A percentile compares a stretch with the other conserved stretches of the same genome.
These are phyloP conservation scores for Scarus forsteni DNA, from an alignment of 2,797 vertebrate species.

Conservation along the genomic window DNA sequence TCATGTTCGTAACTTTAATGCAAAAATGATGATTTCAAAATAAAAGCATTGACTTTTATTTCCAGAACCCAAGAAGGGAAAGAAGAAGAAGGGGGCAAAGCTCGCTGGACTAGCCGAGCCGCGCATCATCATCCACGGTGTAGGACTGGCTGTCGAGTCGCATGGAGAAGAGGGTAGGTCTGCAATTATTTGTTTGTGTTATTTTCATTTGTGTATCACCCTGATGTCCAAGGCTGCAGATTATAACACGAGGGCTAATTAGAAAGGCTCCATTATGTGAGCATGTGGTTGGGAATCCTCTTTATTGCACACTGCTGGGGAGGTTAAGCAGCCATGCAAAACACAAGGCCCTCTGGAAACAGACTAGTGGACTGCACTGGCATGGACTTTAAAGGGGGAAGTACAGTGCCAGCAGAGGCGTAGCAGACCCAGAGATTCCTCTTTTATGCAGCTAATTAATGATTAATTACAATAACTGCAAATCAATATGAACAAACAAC, in stretches of 20 bases:
- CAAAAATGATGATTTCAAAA: background rate
- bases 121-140: slow-evolving; percentile 78
- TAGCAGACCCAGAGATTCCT: background rate
- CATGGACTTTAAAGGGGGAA: slow-evolving; percentile 15
- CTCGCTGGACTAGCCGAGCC: slow-evolving; percentile 74
- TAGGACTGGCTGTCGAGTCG: slow-evolving; percentile 82
- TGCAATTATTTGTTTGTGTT: slow-evolving; percentile 11
- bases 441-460: background rate
- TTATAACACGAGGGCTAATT: slow-evolving; percentile 7
- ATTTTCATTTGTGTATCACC: background rate
- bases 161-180: slow-evolving; percentile 89
- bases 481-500: slow-evolving; percentile 1
- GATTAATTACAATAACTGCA: background rate
- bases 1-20: slow-evolving; percentile 43
- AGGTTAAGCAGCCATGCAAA: slow-evolving; percentile 34
- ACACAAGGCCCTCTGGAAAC: slow-evolving; percentile 59
- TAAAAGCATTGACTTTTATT: slow-evolving; percentile 50
- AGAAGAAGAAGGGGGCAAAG: slow-evolving; percentile 59
- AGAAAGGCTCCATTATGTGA: slow-evolving; percentile 23
- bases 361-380: slow-evolving; percentile 30
- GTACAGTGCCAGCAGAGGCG: slow-evolving; percentile 12
- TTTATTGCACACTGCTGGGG: slow-evolving; percentile 18
- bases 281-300: slow-evolving; percentile 46
- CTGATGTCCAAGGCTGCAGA: background rate
- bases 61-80: slow-evolving; percentile 46